Percentiles rank a stretch among this genome's conserved stretches.
phyloP scores from a whole-genome alignment of 2,797 vertebrate genomes.

The Pipistrellus pygmaeus region DNA sequence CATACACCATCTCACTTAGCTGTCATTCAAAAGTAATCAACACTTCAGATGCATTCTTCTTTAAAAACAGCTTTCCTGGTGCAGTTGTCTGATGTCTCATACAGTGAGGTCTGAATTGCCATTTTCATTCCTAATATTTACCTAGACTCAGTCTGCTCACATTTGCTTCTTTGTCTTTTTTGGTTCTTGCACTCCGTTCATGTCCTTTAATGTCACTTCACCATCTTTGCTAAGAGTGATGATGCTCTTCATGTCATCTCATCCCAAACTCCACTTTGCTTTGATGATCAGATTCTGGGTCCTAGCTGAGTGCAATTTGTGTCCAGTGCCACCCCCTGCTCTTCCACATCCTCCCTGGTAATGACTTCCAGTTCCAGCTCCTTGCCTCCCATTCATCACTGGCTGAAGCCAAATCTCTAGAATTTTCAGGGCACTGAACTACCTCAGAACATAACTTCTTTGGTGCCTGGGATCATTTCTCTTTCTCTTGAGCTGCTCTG shows the following conservation, averaged over 20 bases:
- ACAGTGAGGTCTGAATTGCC: background rate
- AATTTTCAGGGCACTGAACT: background rate
- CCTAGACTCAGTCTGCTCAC: background rate
- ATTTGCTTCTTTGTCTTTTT: background rate
- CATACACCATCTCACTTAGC: background rate
- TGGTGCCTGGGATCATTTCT: background rate
- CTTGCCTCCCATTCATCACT: background rate
- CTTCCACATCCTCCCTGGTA: background rate
- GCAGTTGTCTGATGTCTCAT: background rate
- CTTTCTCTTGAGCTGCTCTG: background rate
- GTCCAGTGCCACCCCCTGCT: background rate
- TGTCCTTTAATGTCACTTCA: background rate
- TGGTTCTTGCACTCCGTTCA: background rate
- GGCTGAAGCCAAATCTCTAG: background rate
- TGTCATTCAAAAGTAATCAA: slow-evolving; percentile 3
- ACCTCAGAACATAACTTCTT: background rate
- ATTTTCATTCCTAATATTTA: background rate
- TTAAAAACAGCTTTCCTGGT: background rate
- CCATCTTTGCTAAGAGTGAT: background rate
- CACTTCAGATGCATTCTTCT: slow-evolving; percentile 3
- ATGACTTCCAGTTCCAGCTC: background rate
- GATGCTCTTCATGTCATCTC: background rate
- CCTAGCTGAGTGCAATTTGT: background rate
- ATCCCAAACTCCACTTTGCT: background rate
- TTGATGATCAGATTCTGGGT: background rate